A percentile compares a stretch with the other conserved stretches of the same genome.
Evolutionary conservation across 2,797 vertebrate genomes (phyloP).

Genomic region (Mastacembelus armatus): DNA sequence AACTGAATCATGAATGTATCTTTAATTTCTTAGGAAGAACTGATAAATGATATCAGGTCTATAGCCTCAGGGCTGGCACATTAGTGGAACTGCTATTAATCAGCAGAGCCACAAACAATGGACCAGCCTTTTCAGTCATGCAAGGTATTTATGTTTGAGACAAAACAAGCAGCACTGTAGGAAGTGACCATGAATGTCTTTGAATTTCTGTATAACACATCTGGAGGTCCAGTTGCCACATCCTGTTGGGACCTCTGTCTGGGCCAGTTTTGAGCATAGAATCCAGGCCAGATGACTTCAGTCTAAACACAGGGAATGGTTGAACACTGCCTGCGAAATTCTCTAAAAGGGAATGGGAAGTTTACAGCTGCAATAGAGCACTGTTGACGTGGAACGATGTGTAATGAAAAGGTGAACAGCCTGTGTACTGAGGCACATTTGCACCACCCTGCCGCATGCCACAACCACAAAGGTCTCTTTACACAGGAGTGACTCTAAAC

Average conservation of each 20-base stretch:
- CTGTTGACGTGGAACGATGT: constrained; percentile 64
- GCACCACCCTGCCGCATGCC: constrained; percentile 76
- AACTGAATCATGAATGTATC: constrained; percentile 23
- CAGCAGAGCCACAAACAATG: constrained; percentile 47
- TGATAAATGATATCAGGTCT: constrained; percentile 38
- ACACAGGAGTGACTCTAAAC: constrained; percentile 57
- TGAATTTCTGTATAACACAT: constrained; percentile 32
- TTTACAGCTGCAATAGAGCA: constrained; percentile 58
- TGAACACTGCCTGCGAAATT: constrained; percentile 71
- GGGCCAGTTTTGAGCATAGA: constrained; percentile 28
- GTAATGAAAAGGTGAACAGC: constrained; percentile 67
- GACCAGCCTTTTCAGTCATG: constrained; percentile 22
- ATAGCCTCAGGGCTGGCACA: constrained; percentile 23
- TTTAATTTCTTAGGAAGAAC: constrained; percentile 37
- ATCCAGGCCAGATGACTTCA: constrained; percentile 53
- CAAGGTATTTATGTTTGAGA: constrained; percentile 20
- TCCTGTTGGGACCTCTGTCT: constrained; percentile 55
- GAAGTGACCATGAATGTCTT: constrained; percentile 7
- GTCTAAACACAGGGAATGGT: constrained; percentile 67
- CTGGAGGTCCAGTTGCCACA: constrained; percentile 53
- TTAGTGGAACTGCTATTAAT: constrained; percentile 46
- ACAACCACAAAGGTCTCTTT: constrained; percentile 76
- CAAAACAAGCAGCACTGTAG: constrained; percentile 19
- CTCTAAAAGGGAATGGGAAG: constrained; percentile 64
- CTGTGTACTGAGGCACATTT: constrained; percentile 50